These are phyloP conservation scores for Pithys albifrons DNA, from an alignment of 2,113 vertebrate genomes.

Conservation along the genomic window DNA sequence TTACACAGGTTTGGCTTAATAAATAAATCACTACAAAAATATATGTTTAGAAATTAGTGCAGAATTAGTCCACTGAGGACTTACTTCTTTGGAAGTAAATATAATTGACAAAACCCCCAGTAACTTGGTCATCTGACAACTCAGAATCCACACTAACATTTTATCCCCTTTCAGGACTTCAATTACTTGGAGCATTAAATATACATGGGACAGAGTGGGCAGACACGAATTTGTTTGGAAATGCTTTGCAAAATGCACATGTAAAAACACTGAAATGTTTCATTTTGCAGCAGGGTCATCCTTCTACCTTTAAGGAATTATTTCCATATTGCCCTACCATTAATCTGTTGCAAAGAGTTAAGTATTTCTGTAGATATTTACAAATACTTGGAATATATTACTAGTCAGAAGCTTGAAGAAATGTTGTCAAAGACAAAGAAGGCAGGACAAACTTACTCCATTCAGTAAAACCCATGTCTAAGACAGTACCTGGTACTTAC, in stretches of 20 bases:
- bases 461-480: not conserved
- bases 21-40: not conserved
- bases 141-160: not conserved
- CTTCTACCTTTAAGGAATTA: not conserved
- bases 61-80: not conserved
- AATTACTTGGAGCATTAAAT: not conserved
- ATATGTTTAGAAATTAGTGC: not conserved
- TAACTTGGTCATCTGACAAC: not conserved
- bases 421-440: not conserved
- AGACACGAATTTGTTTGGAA: not conserved
- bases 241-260: not conserved
- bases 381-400: not conserved
- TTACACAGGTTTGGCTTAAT: not conserved
- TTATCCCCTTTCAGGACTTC: not conserved
- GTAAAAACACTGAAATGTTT: not conserved
- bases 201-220: fast-evolving
- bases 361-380: not conserved
- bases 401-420: not conserved
- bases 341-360: not conserved
- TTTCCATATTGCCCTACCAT: not conserved
- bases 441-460: not conserved
- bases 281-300: not conserved
- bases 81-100: not conserved
- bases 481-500: not conserved
- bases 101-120: not conserved